Percentiles rank a stretch among this genome's conserved stretches.
Evolutionary conservation across 2,113 vertebrate species (phyloP).

Genomic region (Siniperca chuatsi): DNA sequence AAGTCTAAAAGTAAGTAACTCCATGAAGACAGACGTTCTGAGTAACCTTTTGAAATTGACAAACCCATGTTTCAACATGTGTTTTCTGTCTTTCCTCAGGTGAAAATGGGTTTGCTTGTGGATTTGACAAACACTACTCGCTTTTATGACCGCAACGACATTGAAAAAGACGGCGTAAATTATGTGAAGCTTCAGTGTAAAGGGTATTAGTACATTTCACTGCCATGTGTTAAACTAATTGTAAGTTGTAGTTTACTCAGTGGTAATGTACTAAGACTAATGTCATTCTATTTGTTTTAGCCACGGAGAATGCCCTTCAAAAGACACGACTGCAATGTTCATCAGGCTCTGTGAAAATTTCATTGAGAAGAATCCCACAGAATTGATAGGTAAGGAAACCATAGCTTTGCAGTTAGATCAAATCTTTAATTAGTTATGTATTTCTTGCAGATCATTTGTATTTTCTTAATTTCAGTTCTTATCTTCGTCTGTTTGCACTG

Average conservation of each 20-base stretch:
- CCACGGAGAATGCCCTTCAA: constrained; percentile 93
- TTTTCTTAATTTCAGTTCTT: not conserved
- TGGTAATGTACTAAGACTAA: not conserved
- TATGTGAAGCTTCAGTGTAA: constrained; percentile 97
- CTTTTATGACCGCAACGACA: constrained; percentile 95
- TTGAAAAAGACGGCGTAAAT: constrained; percentile 96
- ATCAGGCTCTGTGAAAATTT: constrained; percentile 93
- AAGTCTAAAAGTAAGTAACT: constrained; percentile 92
- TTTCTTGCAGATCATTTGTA: not conserved
- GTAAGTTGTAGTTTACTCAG: not conserved
- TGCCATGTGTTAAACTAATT: not conserved
- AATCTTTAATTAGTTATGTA: not conserved
- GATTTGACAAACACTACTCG: constrained; percentile 97
- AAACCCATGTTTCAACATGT: not conserved
- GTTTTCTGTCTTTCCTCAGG: constrained; percentile 79
- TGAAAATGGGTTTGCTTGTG: constrained; percentile 97
- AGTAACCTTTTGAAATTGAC: not conserved
- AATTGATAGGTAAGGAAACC: constrained; percentile 90
- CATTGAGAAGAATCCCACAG: constrained; percentile 93
- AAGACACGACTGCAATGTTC: constrained; percentile 91
- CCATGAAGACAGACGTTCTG: not conserved
- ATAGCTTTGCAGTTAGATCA: not conserved
- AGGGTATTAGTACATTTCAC: constrained; percentile 86
- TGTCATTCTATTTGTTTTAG: constrained; percentile 73
- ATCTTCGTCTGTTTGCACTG: no score